Base-by-base conservation (phyloP, 2,113 vertebrate genomes). In the Lamprologus lemairii region DNA sequence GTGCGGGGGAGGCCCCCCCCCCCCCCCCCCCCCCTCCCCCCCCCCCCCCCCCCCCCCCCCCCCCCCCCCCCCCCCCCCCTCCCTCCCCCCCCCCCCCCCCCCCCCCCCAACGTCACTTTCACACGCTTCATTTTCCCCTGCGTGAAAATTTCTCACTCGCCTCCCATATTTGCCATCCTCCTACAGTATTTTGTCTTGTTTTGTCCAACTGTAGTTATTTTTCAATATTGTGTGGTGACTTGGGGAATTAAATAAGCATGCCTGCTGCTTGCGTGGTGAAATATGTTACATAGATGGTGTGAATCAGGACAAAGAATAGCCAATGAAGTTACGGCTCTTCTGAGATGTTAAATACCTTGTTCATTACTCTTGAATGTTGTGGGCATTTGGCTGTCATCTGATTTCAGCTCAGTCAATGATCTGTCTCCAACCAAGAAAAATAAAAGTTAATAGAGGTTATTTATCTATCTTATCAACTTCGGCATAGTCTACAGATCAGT, bases 101-200 rank as follows among this genome's bases (percentile, higher is more conserved):
- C 42, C 42, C 2, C 85, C 82, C 84, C 88, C 4, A 26, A 65
- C 91, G 17, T 75, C 14, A 63, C 85, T 84, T 83, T 82, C 73
- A 85, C 82, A 80, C 4, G 23, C 71, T 75, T 58, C 81, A 58
- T 82, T 87, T 75, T 47, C 33, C 35, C 31, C 7, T 33, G 9
- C 11, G 14, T 85, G 42, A 85, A 84, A 53, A 81, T 81, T 54
- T 87, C 80, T 87, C 80, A 21, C 73, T 65, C 51, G 14, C 40
- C 21, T 83, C 40, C 53, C 40, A 16, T 55, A 80, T 93, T 93
- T 91, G 47, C 57, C 42, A 7, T 84, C 80, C 84, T 81, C 84
- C 89, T 89, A 88, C 90, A 42, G 10, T 88, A 75, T 82, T 88
- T 80, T 86, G 40, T 80, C 55, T 51, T 84, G 47, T 86, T 84